Percentiles rank a stretch among this genome's conserved stretches.
Evolutionary conservation across 2,888 invertebrate genomes (phyloP).

Genomic region (Drosophila helvetica): DNA sequence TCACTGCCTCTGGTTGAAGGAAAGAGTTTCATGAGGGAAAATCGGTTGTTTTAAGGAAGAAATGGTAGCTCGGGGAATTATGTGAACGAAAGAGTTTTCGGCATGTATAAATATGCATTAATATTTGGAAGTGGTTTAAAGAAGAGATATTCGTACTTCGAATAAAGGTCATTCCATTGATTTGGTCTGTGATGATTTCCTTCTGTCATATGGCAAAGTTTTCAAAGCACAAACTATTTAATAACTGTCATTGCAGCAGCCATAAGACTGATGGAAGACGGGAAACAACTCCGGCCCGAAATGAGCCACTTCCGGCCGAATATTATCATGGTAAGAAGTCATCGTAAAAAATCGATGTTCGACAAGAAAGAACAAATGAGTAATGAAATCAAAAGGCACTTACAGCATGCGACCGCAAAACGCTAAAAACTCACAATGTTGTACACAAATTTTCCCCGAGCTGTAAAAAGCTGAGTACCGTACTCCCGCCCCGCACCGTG

Average conservation of each 20-base stretch:
- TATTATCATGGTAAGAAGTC: conserved; percentile 6
- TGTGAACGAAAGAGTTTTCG: no score
- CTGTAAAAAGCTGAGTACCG: conserved; percentile 30
- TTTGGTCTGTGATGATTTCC: no score
- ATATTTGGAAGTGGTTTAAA: neutral
- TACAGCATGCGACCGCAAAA: conserved; percentile 19
- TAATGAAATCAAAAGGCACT: conserved; percentile 45
- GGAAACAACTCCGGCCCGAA: neutral
- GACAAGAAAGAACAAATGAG: conserved; percentile 28
- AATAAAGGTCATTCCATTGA: no score
- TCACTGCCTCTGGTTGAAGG: neutral
- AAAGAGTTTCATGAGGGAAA: neutral
- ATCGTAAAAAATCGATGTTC: conserved; percentile 29
- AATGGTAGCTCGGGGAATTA: no score
- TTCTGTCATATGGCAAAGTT: neutral
- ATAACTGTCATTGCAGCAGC: conserved; percentile 1
- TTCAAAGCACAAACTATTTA: neutral
- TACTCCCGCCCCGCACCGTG: neutral
- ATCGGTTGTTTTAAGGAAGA: neutral
- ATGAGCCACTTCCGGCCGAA: conserved; percentile 9
- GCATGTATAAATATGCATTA: no score
- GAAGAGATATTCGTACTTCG: neutral
- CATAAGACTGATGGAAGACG: neutral
- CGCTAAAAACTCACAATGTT: conserved; percentile 44
- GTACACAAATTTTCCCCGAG: conserved; percentile 28